Evolutionary conservation across 2,797 vertebrate species (phyloP).

Genomic region (Onychomys torridus): DNA sequence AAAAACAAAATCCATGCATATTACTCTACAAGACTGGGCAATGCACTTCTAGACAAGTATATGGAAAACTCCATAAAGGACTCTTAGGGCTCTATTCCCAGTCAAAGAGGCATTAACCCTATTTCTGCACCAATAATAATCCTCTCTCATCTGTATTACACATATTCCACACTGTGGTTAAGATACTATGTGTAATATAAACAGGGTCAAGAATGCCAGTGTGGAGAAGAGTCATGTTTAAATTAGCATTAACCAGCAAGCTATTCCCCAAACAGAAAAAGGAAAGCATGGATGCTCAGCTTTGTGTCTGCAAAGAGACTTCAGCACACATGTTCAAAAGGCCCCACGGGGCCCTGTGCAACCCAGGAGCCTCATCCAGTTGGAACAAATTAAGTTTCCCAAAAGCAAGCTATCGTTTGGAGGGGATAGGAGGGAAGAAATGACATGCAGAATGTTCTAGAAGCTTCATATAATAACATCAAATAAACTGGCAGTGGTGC

Average conservation of each 20-base stretch:
- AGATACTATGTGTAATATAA: constrained; percentile 63
- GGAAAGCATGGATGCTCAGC: not conserved
- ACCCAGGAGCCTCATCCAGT: not conserved
- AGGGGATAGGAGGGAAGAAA: not conserved
- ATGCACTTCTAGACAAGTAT: not conserved
- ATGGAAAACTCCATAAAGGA: not conserved
- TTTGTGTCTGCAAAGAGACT: not conserved
- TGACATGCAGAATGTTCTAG: not conserved
- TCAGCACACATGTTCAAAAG: constrained; percentile 21
- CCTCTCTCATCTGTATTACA: constrained; percentile 15
- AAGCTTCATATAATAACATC: not conserved
- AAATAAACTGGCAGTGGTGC: not conserved
- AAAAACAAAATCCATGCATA: not conserved
- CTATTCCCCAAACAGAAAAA: constrained; percentile 59
- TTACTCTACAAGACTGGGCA: not conserved
- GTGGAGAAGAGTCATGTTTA: constrained; percentile 68
- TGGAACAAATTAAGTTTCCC: constrained; percentile 31
- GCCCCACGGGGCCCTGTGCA: not conserved
- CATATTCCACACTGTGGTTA: constrained; percentile 35
- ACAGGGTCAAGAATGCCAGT: constrained; percentile 63
- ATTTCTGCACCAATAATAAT: constrained; percentile 45
- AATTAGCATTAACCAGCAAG: constrained; percentile 69
- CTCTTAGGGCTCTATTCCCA: not conserved
- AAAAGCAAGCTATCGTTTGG: not conserved
- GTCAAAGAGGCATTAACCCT: not conserved